A percentile compares a stretch with the other conserved stretches of the same genome.
Evolutionary conservation across 1,140 invertebrate species (phyloP).

Genomic region (Acromyrmex echinatior): DNA sequence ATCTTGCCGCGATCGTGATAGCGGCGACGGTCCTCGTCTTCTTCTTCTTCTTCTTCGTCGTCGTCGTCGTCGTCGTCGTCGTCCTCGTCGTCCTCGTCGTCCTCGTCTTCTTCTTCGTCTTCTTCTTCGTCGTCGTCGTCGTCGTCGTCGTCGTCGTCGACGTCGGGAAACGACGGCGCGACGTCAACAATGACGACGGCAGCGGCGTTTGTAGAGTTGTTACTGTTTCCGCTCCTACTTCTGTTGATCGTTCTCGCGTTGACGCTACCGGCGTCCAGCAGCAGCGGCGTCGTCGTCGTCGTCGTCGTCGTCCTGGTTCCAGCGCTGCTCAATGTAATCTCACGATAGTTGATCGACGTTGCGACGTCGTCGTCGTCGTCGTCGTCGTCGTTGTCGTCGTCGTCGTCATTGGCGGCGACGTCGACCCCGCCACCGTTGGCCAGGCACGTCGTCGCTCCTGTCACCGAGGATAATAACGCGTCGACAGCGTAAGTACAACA

Average conservation of each 20-base stretch:
- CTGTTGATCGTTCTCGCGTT: background rate
- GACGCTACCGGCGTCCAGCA: slow-evolving; percentile 26
- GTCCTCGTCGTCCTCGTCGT: slow-evolving; percentile 49
- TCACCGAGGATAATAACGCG: slow-evolving; percentile 1
- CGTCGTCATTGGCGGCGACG: slow-evolving; percentile 28
- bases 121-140: slow-evolving; percentile 42
- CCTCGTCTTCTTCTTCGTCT: slow-evolving; percentile 59
- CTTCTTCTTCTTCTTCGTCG: slow-evolving; percentile 61
- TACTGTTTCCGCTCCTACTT: background rate
- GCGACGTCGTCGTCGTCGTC: slow-evolving; percentile 27
- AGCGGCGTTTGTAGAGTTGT: background rate
- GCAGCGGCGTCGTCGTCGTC: background rate
- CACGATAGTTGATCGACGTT: background rate
- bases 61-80: slow-evolving; percentile 42
- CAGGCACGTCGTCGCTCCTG: background rate
- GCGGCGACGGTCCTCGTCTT: slow-evolving; percentile 55
- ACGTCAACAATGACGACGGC: slow-evolving; percentile 53
- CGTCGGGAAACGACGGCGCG: slow-evolving; percentile 17
- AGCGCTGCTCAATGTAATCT: slow-evolving; percentile 27
- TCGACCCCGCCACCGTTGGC: background rate
- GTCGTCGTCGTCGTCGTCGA: slow-evolving; percentile 1
- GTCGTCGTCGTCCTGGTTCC: slow-evolving; percentile 3
- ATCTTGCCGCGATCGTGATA: slow-evolving; percentile 79
- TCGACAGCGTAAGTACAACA: background rate
- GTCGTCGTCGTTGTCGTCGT: slow-evolving; percentile 42